Evolutionary conservation across 2,797 vertebrate species (phyloP), one percentile per base, ranked within the genome.

Genomic region (Acipenser ruthenus): DNA sequence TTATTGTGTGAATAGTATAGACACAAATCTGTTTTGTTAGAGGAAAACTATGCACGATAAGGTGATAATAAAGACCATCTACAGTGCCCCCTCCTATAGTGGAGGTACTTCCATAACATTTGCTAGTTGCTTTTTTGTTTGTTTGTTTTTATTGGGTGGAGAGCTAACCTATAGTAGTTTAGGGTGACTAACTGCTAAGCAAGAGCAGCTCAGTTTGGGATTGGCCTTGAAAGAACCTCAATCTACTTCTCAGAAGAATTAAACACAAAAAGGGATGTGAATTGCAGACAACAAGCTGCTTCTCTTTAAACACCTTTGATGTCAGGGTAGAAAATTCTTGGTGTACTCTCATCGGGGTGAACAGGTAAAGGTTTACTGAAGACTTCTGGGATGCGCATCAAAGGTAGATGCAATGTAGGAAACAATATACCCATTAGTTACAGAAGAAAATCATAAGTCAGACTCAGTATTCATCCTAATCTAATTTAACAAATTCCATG

Each of bases 201-300:
- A 37, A 15, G 18, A 9, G 9, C 9, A 48, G 60, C 60, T 62
- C 37, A 62, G 15, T 18, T 62, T 48, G 18, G 18, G 37, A 62
- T 62, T 62, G 60, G 10, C 62, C 15, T 37, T 62, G 59, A 18
- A 23, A 23, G 10, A 62, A 10, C 8, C 60, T 62, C n/a, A 23
- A 48, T 48, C 8, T 62, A 48, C 47, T 23, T 8, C 60, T 62
- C 13, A 23, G 23, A 62, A 18, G 60, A 62, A 62, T 23, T 62
- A 37, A 62, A 62, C n/a, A 37, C 18, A 62, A 47, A 62, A 62
- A 37, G 18, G 60, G 18, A 62, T 62, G 8, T 62, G 60, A 62
- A 62, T 18, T 62, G 60, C 11, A n/a, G 8, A 62, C 60, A 18
- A 23, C 5, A 37, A 62, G 11, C 18, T 37, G 18, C 60, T 23